A percentile compares a stretch with the other conserved stretches of the same genome.
Evolutionary conservation across 2,113 vertebrate genomes (phyloP).

Genomic region (Mastomys natalensis): DNA sequence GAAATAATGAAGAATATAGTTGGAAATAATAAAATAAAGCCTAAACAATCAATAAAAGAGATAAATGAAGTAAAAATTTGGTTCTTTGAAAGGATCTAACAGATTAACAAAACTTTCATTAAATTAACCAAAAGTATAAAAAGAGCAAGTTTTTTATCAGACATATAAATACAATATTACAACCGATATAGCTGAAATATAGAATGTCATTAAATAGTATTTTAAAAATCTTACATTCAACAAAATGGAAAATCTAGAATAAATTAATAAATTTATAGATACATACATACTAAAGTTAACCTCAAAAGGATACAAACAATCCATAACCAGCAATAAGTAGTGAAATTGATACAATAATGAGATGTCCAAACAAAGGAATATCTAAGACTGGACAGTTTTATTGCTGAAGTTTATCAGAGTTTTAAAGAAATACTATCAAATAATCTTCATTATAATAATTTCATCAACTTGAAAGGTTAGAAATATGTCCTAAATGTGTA

Average conservation of each 20-base stretch:
- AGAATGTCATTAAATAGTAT: not conserved
- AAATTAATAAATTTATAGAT: not conserved
- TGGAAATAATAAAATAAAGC: not conserved
- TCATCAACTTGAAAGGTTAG: not conserved
- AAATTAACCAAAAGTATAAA: not conserved
- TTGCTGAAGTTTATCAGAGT: not conserved
- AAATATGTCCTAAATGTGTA: not conserved
- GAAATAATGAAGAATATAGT: not conserved
- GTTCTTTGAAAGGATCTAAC: not conserved
- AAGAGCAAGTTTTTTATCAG: not conserved
- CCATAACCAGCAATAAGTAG: not conserved
- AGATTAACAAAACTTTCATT: not conserved
- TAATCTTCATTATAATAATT: not conserved
- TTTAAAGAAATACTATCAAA: not conserved
- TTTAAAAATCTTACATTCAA: not conserved
- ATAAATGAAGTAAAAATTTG: not conserved
- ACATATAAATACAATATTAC: not conserved
- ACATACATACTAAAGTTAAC: not conserved
- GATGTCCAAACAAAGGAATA: not conserved
- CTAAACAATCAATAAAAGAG: not conserved
- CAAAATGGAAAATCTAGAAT: not conserved
- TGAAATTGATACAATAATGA: not conserved
- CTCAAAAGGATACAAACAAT: not conserved
- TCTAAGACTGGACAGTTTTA: not conserved
- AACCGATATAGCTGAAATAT: not conserved